Evolutionary conservation across 2,888 invertebrate species (phyloP), one percentile per base, ranked within the genome.

Genomic region (Cheilosia soror): DNA sequence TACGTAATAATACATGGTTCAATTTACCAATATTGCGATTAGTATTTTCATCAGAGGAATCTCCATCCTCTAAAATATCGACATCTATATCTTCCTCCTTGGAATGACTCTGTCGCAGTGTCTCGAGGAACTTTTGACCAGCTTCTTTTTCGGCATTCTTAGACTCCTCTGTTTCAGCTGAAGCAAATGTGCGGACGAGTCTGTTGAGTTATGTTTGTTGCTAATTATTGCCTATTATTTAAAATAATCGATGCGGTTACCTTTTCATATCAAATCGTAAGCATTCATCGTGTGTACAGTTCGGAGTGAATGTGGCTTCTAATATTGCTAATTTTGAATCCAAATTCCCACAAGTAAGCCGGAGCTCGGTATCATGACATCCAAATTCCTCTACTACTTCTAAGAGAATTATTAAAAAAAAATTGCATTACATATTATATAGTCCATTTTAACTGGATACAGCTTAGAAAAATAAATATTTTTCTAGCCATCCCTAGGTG

Each of bases 301-400:
- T 87, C 90, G 89, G 93, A 78, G 93, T 93, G 90, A 94, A 95
- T 91, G 94, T 93, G n/a, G 94, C 94, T 88, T 95, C 94, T 88
- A 95, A 90, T 42, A 95, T 93, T 47, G 94, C 95, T 80, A 95
- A 94, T 89, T 94, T 94, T 2, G 94, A 93, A 90, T 94, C 94
- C 87, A 95, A 90, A 82, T 94, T 93, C 37, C 95, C 93, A 88
- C 95, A 95, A 4, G 94, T 95, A 57, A 95, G 91, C 27, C 94
- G 93, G 89, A 95, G 93, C 89, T 93, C 93, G 90, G 93, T 93
- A 89, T 94, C 93, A 90, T 94, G 93, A 89, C 95, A 95, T 89
- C 93, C 93, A 89, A 93, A 94, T 89, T 94, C 94, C 90, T 94
- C 94, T 75, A 95, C 95, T 88, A 94, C 94, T 93, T 95, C 95